Conservation (phyloP, 2,113 vertebrate species). For the Melanerpes formicivorus region DNA sequence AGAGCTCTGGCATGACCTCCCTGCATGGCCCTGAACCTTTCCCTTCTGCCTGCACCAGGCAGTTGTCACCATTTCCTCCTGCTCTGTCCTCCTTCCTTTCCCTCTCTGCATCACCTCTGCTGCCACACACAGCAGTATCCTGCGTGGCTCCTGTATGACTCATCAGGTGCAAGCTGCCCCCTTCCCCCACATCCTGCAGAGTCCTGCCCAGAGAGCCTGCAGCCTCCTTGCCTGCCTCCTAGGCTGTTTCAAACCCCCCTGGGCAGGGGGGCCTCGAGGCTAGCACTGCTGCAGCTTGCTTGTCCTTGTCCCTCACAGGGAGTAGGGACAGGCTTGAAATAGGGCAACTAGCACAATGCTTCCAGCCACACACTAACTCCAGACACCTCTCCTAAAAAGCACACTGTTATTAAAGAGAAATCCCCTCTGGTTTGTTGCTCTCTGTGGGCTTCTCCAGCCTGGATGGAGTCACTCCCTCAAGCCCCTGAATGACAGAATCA, state of each 20-base stretch:
- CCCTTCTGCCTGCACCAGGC: not conserved
- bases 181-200: slow-evolving; percentile 38
- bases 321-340: not conserved
- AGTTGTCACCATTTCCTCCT: slow-evolving; percentile 17
- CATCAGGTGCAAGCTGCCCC: not conserved
- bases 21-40: not conserved
- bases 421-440: not conserved
- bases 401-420: not conserved
- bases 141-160: slow-evolving; percentile 54
- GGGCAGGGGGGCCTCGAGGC: not conserved
- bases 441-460: not conserved
- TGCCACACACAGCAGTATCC: slow-evolving; percentile 29
- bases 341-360: not conserved
- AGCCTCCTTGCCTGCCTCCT: not conserved
- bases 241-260: not conserved
- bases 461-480: not conserved
- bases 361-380: not conserved
- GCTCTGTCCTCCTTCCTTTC: slow-evolving; percentile 31
- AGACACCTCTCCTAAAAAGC: not conserved
- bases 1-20: slow-evolving; percentile 13
- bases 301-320: not conserved
- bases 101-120: not conserved
- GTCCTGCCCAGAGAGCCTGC: not conserved
- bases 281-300: not conserved
- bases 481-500: not conserved